phyloP scores from a whole-genome alignment of 2,113 vertebrate species.

The Rhea pennata region DNA sequence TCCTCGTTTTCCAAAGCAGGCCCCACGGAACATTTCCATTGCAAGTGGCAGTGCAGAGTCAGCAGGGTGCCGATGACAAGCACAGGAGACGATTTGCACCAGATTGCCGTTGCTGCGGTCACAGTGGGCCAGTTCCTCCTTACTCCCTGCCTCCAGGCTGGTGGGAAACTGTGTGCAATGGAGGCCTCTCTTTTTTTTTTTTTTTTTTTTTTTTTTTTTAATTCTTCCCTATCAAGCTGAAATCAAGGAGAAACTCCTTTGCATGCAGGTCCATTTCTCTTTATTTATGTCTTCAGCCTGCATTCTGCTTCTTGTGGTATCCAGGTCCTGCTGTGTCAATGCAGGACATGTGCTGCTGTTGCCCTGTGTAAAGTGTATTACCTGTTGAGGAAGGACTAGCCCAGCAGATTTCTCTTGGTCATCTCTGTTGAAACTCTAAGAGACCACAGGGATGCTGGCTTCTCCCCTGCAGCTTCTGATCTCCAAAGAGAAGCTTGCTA shows the following conservation, averaged over 20 bases:
- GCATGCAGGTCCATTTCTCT: too few species aligned
- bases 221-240: too few species aligned
- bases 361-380: background rate
- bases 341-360: background rate
- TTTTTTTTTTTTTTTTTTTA: too few species aligned
- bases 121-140: background rate
- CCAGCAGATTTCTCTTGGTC: background rate
- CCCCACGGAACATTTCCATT: accelerated
- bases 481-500: background rate
- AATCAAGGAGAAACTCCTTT: too few species aligned
- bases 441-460: background rate
- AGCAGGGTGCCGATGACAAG: accelerated
- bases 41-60: accelerated
- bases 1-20: background rate
- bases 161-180: too few species aligned
- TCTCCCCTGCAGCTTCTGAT: background rate
- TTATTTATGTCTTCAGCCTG: too few species aligned
- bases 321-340: too few species aligned
- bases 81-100: background rate
- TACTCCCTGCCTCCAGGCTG: background rate
- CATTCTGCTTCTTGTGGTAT: too few species aligned
- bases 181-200: too few species aligned
- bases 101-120: background rate
- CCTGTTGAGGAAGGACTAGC: background rate
- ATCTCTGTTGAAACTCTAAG: background rate